These are phyloP conservation scores for Centropyge bicolor DNA, from an alignment of 2,797 vertebrate genomes.

Conservation along the genomic window DNA sequence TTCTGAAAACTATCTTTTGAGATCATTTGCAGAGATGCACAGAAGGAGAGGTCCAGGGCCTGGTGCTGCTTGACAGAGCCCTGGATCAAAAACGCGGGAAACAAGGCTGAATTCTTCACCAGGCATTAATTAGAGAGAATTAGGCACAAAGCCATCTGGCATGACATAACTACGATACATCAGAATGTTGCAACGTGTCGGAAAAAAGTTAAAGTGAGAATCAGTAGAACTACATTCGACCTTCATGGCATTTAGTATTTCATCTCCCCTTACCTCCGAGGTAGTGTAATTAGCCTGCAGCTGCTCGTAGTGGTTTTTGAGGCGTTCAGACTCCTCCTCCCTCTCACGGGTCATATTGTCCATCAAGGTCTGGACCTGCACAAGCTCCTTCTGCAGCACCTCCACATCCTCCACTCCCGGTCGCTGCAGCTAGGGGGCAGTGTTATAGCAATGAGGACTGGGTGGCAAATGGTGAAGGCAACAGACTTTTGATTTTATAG, in stretches of 20 bases:
- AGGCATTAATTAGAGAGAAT: slow-evolving; percentile 35
- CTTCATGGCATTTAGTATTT: not conserved
- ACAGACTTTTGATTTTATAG: slow-evolving; percentile 26
- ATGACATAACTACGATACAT: slow-evolving; percentile 1
- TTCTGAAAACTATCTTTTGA: slow-evolving; percentile 19
- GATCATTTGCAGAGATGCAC: slow-evolving; percentile 4
- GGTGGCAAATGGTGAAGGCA: not conserved
- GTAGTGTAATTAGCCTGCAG: slow-evolving; percentile 90
- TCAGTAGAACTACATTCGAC: not conserved
- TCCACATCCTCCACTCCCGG: slow-evolving; percentile 97
- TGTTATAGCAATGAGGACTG: not conserved
- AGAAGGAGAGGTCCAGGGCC: slow-evolving; percentile 6
- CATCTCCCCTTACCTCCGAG: slow-evolving; percentile 89
- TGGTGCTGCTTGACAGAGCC: slow-evolving; percentile 13
- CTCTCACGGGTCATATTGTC: slow-evolving; percentile 93
- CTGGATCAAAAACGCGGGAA: slow-evolving; percentile 47
- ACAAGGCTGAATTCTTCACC: slow-evolving; percentile 63
- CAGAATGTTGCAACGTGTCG: not conserved
- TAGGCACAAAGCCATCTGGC: slow-evolving; percentile 6
- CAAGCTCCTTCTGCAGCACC: slow-evolving; percentile 95
- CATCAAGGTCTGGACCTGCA: slow-evolving; percentile 98
- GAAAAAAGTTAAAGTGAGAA: not conserved
- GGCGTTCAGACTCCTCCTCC: slow-evolving; percentile 92
- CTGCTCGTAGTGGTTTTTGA: slow-evolving; percentile 91
- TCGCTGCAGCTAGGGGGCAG: slow-evolving; percentile 90